Percentiles rank a stretch among this genome's conserved stretches.
phyloP scores from a whole-genome alignment of 2,797 vertebrate genomes.

The Etheostoma nigrum region DNA sequence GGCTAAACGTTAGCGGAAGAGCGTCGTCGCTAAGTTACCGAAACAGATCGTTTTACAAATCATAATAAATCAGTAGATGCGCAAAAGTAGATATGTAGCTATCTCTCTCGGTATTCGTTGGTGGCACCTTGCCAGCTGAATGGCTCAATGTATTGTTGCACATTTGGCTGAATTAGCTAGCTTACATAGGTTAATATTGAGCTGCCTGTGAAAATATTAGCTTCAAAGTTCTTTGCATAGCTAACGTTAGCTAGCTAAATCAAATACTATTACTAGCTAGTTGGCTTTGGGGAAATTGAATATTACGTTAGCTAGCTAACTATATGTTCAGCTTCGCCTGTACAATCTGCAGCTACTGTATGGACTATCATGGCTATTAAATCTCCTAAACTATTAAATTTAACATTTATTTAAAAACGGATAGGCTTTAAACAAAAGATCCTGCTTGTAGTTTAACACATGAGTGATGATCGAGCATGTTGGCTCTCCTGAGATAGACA shows the following conservation, averaged over 20 bases:
- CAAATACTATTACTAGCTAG: neutral
- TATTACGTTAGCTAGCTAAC: neutral
- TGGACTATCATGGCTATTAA: neutral
- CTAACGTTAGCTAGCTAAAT: neutral
- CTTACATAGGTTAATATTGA: constrained; percentile 23
- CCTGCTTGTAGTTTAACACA: constrained; percentile 10
- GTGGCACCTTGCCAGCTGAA: constrained; percentile 7
- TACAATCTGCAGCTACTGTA: neutral
- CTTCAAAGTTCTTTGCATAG: neutral
- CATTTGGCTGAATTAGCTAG: constrained; percentile 9
- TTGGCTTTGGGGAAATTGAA: neutral
- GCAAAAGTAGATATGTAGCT: neutral
- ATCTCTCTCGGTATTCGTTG: neutral
- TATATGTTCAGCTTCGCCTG: neutral
- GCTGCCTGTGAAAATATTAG: neutral
- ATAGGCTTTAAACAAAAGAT: constrained; percentile 25
- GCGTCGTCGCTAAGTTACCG: constrained; percentile 41
- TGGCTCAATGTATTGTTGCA: constrained; percentile 1
- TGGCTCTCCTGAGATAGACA: constrained; percentile 44
- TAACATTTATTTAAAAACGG: neutral
- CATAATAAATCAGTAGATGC: neutral
- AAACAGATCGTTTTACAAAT: neutral
- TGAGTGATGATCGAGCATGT: constrained; percentile 23
- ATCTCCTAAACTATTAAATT: neutral
- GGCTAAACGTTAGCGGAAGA: constrained; percentile 65